These are phyloP conservation scores for Pyrochroa serraticornis DNA, from an alignment of 2,888 invertebrate species.

Conservation along the genomic window DNA sequence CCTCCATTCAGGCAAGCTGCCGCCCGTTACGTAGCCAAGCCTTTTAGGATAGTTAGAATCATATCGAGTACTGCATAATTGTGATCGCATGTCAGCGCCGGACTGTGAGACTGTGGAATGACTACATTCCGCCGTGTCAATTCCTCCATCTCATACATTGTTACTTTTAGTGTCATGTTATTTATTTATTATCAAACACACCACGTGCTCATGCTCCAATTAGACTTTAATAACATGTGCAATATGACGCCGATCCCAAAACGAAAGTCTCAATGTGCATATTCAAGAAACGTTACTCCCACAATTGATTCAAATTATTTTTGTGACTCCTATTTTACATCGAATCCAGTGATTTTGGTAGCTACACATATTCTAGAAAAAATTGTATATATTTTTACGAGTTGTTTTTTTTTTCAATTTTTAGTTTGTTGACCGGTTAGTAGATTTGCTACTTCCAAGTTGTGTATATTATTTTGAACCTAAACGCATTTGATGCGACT, in stretches of 20 bases:
- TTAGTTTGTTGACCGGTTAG: no score
- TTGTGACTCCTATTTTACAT: no score
- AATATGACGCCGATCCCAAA: constrained; percentile 16
- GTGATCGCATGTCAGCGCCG: constrained; percentile 37
- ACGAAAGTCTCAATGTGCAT: no score
- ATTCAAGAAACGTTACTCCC: no score
- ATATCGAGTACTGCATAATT: constrained; percentile 40
- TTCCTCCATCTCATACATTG: constrained; percentile 22
- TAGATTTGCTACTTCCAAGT: no score
- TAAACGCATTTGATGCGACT: no score
- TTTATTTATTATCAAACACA: constrained; percentile 23
- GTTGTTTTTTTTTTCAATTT: no score
- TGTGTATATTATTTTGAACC: no score
- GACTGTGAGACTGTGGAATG: constrained; percentile 29
- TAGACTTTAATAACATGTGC: constrained; percentile 28
- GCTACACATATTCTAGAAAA: no score
- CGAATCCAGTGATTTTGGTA: no score
- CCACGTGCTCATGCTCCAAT: constrained; percentile 26
- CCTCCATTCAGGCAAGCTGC: constrained; percentile 56
- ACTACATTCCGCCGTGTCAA: constrained; percentile 26
- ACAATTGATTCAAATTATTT: no score
- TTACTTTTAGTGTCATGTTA: constrained; percentile 11
- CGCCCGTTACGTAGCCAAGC: constrained; percentile 56
- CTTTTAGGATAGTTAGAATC: constrained; percentile 46
- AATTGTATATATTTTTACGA: no score